These are phyloP conservation scores for Eunapius fragilis DNA, from an alignment of 37 sponge, comb jelly and placozoan species.

Conservation along the genomic window DNA sequence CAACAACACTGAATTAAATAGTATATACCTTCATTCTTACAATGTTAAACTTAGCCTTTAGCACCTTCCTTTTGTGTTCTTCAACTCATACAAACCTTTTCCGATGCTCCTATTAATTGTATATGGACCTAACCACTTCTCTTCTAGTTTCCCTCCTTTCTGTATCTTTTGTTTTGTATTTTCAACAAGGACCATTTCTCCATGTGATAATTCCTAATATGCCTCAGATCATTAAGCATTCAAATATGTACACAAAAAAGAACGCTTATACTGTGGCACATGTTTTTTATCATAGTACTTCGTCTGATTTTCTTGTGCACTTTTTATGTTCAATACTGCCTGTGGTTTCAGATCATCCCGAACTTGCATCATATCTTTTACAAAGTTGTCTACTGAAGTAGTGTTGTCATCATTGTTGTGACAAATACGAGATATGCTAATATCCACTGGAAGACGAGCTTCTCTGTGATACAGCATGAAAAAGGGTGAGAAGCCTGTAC, in stretches of 20 bases:
- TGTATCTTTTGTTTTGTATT: slow-evolving; percentile 23
- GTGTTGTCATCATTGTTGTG: background rate
- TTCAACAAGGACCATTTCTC: slow-evolving; percentile 24
- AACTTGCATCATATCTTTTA: slow-evolving; percentile 3
- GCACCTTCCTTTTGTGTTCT: slow-evolving; percentile 8
- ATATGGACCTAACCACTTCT: slow-evolving; percentile 13
- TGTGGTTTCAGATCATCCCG: background rate
- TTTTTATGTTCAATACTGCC: slow-evolving; percentile 9
- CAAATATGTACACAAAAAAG: background rate
- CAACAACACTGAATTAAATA: too few relatives aligned
- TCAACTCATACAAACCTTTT: slow-evolving; percentile 20
- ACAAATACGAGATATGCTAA: background rate
- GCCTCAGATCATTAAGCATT: background rate
- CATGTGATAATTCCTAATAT: background rate
- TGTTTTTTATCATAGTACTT: background rate
- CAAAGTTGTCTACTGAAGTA: background rate
- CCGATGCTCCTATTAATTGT: too few relatives aligned
- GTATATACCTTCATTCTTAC: too few relatives aligned
- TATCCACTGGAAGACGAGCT: slow-evolving; percentile 13
- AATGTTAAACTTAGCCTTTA: slow-evolving; percentile 1
- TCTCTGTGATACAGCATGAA: slow-evolving; percentile 24
- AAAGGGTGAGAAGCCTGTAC: slow-evolving; percentile 41
- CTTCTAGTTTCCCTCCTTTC: slow-evolving; percentile 35
- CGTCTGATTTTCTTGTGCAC: slow-evolving; percentile 18
- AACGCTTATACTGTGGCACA: slow-evolving; percentile 6